Percentiles rank a stretch among this genome's conserved stretches.
phyloP scores from a whole-genome alignment of 2,113 vertebrate genomes.

The Laterallus jamaicensis region DNA sequence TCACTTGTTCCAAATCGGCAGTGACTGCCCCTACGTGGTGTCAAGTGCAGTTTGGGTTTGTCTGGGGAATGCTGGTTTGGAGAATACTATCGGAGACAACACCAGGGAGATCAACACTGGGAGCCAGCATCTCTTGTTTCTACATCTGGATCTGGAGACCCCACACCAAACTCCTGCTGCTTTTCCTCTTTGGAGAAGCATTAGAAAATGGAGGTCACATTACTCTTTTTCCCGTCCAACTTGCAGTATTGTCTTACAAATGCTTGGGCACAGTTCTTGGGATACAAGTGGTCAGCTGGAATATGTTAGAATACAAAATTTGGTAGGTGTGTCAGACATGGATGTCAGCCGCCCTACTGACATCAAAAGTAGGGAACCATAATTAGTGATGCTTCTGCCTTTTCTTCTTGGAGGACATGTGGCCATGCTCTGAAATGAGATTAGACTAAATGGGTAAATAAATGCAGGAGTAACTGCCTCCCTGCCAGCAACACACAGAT shows the following conservation, averaged over 20 bases:
- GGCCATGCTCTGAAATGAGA: neutral
- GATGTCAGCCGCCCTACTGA: rapidly evolving
- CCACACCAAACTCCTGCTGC: neutral
- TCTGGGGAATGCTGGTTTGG: neutral
- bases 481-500: rapidly evolving
- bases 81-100: neutral
- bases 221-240: neutral
- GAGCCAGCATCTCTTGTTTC: neutral
- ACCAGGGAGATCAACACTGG: neutral
- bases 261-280: neutral
- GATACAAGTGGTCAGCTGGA: neutral
- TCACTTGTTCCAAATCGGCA: neutral
- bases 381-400: neutral
- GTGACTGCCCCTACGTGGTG: neutral
- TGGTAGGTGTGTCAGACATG: neutral
- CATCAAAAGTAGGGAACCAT: neutral
- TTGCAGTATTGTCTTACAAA: neutral
- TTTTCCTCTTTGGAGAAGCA: neutral
- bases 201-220: neutral
- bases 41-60: neutral
- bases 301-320: neutral
- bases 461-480: neutral
- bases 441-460: neutral
- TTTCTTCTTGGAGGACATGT: neutral
- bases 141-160: neutral